Conservation (phyloP, 2,797 vertebrate genomes). For the Caiman crocodilus region DNA sequence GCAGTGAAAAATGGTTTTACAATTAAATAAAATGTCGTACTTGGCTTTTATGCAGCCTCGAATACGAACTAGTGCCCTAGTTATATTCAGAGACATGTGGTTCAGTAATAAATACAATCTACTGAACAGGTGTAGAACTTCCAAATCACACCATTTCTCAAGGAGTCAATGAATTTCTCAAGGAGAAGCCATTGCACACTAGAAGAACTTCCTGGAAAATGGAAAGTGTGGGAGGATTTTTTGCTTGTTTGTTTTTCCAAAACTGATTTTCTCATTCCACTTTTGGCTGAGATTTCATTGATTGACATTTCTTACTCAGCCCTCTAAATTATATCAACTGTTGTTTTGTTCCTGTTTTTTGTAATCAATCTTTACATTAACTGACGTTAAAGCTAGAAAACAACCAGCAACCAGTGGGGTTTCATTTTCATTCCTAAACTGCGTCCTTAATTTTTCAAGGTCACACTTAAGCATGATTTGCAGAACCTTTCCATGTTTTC, state of each 20-base stretch:
- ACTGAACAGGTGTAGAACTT: neutral
- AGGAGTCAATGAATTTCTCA: neutral
- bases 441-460: neutral
- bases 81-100: neutral
- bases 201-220: neutral
- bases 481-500: neutral
- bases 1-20: neutral
- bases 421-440: neutral
- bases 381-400: neutral
- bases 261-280: fast-evolving
- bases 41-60: neutral
- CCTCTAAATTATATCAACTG: neutral
- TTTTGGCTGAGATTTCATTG: fast-evolving
- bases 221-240: neutral
- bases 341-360: neutral
- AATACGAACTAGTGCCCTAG: fast-evolving
- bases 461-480: neutral
- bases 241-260: neutral
- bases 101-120: neutral
- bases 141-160: neutral
- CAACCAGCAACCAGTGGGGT: neutral
- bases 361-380: neutral
- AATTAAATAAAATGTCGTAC: neutral
- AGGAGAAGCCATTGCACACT: neutral
- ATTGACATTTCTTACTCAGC: neutral